These are phyloP conservation scores for Lepidotrigona ventralis DNA, from an alignment of 1,140 invertebrate genomes.

Conservation along the genomic window DNA sequence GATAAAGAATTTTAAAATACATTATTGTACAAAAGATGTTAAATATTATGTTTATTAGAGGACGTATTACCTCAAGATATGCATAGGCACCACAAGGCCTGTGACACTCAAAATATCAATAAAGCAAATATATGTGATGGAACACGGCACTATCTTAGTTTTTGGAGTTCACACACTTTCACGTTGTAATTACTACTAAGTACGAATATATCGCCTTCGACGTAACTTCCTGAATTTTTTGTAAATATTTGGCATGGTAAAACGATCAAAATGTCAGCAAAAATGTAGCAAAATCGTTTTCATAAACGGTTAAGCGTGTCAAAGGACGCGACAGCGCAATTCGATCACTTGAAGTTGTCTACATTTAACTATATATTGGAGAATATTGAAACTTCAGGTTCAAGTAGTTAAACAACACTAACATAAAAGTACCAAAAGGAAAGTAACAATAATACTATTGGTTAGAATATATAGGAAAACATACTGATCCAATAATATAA, in stretches of 20 bases:
- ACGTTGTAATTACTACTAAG: slow-evolving; percentile 59
- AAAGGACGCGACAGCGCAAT: slow-evolving; percentile 73
- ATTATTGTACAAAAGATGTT: background rate
- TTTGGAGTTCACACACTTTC: slow-evolving; percentile 42
- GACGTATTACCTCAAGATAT: slow-evolving; percentile 74
- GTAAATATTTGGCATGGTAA: slow-evolving; percentile 69
- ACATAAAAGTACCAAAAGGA: slow-evolving; percentile 16
- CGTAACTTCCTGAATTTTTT: slow-evolving; percentile 60
- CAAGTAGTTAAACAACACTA: slow-evolving; percentile 35
- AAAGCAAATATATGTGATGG: slow-evolving; percentile 73
- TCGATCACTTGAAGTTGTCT: slow-evolving; percentile 60
- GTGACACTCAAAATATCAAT: slow-evolving; percentile 76
- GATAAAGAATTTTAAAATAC: background rate
- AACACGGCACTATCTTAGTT: slow-evolving; percentile 63
- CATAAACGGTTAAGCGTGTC: slow-evolving; percentile 73
- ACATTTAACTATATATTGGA: slow-evolving; percentile 18
- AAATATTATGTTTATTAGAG: slow-evolving; percentile 11
- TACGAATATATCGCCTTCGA: slow-evolving; percentile 58
- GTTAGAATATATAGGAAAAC: background rate
- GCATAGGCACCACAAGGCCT: slow-evolving; percentile 76
- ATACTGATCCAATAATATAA: background rate
- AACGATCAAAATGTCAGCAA: slow-evolving; percentile 54
- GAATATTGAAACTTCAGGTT: slow-evolving; percentile 26
- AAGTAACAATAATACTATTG: slow-evolving; percentile 33
- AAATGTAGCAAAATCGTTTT: slow-evolving; percentile 61